A percentile compares a stretch with the other conserved stretches of the same genome.
These are phyloP conservation scores for Nasonia longicornis DNA, from an alignment of 1,140 invertebrate genomes.

Conservation along the genomic window DNA sequence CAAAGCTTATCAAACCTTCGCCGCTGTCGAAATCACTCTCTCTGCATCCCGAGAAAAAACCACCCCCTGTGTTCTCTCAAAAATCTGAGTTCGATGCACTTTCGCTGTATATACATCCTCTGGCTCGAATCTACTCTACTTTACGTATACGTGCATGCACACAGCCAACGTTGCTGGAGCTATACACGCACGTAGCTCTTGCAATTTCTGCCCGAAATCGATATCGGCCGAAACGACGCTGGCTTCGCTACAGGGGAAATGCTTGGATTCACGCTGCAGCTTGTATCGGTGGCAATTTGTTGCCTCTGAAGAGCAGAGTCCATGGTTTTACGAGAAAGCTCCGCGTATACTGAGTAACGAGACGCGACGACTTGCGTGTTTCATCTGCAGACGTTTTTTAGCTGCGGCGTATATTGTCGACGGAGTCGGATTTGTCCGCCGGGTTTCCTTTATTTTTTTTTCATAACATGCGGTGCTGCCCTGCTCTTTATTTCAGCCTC, in stretches of 20 bases:
- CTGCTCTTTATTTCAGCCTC: background rate
- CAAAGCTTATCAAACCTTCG: background rate
- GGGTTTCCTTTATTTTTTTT: background rate
- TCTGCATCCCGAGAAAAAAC: background rate
- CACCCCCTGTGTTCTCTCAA: background rate
- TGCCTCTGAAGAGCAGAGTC: constrained; percentile 22
- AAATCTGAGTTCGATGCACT: constrained; percentile 18
- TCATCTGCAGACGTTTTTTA: constrained; percentile 2
- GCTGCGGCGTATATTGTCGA: background rate
- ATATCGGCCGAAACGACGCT: constrained; percentile 2
- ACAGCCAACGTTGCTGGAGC: background rate
- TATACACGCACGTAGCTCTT: constrained; percentile 3
- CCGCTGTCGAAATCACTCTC: background rate
- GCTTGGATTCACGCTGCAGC: constrained; percentile 4
- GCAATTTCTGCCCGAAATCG: constrained; percentile 37
- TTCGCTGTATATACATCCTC: too few relatives aligned
- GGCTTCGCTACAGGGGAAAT: background rate
- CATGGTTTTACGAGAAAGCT: constrained; percentile 16
- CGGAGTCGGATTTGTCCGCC: background rate
- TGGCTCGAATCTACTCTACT: constrained; percentile 2
- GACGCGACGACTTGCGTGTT: background rate
- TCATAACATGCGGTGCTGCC: background rate
- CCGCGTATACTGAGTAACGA: constrained; percentile 1
- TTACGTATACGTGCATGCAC: constrained; percentile 2
- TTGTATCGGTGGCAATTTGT: constrained; percentile 35